Percentiles rank a stretch among this genome's conserved stretches.
These are phyloP conservation scores for Cheilosia scutellata DNA, from an alignment of 2,888 invertebrate species.

Conservation along the genomic window DNA sequence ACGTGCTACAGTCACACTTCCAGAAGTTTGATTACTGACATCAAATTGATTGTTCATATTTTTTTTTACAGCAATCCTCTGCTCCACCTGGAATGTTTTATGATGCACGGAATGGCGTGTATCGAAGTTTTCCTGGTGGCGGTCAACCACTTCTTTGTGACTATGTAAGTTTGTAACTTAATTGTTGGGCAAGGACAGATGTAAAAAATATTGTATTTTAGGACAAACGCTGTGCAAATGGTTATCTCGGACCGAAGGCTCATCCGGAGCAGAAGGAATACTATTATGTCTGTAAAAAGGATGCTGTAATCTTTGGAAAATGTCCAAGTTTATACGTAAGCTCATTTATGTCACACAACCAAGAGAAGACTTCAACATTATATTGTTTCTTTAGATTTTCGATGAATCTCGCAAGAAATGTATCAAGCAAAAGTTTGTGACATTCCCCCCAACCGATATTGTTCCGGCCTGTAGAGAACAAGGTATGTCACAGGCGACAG, in stretches of 20 bases:
- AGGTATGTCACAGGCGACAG: conserved; percentile 66
- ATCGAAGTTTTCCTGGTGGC: conserved; percentile 83
- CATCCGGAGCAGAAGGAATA: conserved; percentile 83
- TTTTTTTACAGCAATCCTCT: conserved; percentile 67
- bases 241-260: conserved; percentile 81
- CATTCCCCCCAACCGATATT: conserved; percentile 77
- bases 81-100: conserved; percentile 79
- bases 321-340: conserved; percentile 82
- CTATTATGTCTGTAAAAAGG: conserved; percentile 84
- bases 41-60: conserved; percentile 1
- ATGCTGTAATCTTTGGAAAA: conserved; percentile 83
- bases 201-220: conserved; percentile 56
- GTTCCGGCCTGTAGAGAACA: conserved; percentile 78
- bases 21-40: not conserved
- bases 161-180: conserved; percentile 79
- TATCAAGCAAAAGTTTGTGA: conserved; percentile 75
- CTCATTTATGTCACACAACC: not conserved
- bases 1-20: conserved; percentile 24
- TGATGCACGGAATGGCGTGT: conserved; percentile 80
- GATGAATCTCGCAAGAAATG: conserved; percentile 79
- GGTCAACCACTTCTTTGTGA: conserved; percentile 82
- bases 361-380: not conserved
- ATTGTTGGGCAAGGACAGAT: not conserved
- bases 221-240: conserved; percentile 82
- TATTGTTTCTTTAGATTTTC: conserved; percentile 77